Evolutionary conservation across 2,113 vertebrate species (phyloP).

Genomic region (Dipodomys ordii): DNA sequence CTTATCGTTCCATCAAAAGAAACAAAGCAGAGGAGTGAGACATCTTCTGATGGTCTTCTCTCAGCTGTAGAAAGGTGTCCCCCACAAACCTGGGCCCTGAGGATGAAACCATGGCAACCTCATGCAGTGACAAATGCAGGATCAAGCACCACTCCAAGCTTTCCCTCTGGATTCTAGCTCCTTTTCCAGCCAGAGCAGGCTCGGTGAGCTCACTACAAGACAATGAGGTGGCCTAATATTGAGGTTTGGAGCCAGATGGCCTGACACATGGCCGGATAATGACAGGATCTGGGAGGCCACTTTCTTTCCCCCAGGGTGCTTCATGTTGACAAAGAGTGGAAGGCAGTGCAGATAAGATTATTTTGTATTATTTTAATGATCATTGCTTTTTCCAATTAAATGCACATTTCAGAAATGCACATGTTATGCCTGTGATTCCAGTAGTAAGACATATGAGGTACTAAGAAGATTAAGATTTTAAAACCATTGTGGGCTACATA

Average conservation of each 20-base stretch:
- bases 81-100: background rate
- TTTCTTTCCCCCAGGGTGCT: background rate
- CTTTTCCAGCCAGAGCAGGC: background rate
- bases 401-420: conserved; percentile 4
- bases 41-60: background rate
- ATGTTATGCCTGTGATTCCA: background rate
- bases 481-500: background rate
- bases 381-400: conserved; percentile 35
- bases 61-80: background rate
- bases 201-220: background rate
- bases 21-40: background rate
- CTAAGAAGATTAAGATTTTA: background rate
- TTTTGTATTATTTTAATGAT: conserved; percentile 17
- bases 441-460: background rate
- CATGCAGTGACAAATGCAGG: background rate
- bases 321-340: background rate
- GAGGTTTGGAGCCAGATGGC: conserved; percentile 29
- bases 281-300: background rate
- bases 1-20: background rate
- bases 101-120: background rate
- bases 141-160: background rate
- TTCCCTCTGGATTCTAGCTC: background rate
- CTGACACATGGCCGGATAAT: conserved; percentile 36
- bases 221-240: background rate
- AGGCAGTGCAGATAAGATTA: background rate